Base-by-base conservation (phyloP, 2,797 vertebrate species). In the Falco columbarius region DNA sequence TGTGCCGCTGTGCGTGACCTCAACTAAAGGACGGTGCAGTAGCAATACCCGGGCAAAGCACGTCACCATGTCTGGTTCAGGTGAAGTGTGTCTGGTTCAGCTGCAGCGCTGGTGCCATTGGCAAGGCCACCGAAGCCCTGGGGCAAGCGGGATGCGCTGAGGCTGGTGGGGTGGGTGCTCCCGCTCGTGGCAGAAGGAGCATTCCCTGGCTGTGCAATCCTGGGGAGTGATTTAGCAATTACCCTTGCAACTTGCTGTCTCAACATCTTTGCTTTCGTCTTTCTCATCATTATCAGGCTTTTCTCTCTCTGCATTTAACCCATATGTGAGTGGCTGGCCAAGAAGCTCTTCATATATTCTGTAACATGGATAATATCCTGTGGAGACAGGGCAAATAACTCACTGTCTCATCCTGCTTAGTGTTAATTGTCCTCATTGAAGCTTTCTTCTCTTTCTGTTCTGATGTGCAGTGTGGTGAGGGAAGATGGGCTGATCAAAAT, bases 331-430 rank as follows among this genome's bases (percentile, higher is more conserved):
- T 24, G 68, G 54, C 19, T 65, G 52, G 52, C 40, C 52, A 32
- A 97, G 80, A 42, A 29, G 9, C 17, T 97, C 96, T 65, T 97
- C 79, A 17, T 76, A 18, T 7, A 85, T 91, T 76, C 90, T 36
- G 18, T 96, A 97, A 73, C 59, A 85, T 8, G 96, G 96, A 34
- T 97, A 92, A 91, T 96, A 95, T 26, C 96, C 92, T 1, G 6
- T 62, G 49, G 81, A 59, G 2, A 66, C 9, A 38, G 19, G 42
- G 65, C 6, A 74, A 72, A 44, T 89, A 85, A 70, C 88, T 83
- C 14, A 10, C 26, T 18, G 21, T 7, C 29, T 96, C 84, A 27
- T 83, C 46, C 56, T 89, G 81, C 36, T 68, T 47, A 10, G 21
- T 4, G 75, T 63, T 27, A 74, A 58, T 72, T 34, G 63, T 36